Conservation (phyloP, 1,140 invertebrate species). For the Tribolium castaneum region DNA sequence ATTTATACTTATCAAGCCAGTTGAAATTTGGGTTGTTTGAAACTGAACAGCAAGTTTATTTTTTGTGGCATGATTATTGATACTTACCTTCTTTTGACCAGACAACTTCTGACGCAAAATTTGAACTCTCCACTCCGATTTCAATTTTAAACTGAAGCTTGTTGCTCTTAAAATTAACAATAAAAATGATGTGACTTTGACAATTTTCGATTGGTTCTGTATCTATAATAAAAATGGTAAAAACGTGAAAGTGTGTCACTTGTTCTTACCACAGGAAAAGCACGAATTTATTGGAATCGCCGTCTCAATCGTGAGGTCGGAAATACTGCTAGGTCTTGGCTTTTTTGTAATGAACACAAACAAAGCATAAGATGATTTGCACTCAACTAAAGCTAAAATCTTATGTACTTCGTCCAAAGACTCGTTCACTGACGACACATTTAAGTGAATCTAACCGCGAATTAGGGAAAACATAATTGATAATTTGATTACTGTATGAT, state of each 20-base stretch:
- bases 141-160: conserved; percentile 74
- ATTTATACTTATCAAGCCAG: conserved; percentile 59
- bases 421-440: conserved; percentile 56
- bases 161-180: conserved; percentile 69
- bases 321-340: conserved; percentile 73
- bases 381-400: conserved; percentile 76
- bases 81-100: conserved; percentile 68
- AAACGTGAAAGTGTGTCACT: not conserved
- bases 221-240: conserved; percentile 64
- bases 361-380: conserved; percentile 72
- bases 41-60: conserved; percentile 52
- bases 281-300: conserved; percentile 79
- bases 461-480: conserved; percentile 47
- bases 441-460: conserved; percentile 58
- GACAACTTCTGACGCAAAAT: conserved; percentile 68
- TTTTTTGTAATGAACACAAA: conserved; percentile 72
- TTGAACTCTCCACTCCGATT: conserved; percentile 71
- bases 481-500: conserved; percentile 3
- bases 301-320: conserved; percentile 78
- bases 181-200: conserved; percentile 70
- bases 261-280: conserved; percentile 77
- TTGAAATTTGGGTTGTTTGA: conserved; percentile 52
- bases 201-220: conserved; percentile 66
- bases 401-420: conserved; percentile 62
- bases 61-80: too few species aligned